Percentiles rank a stretch among this genome's conserved stretches.
Conservation (phyloP, 1,140 invertebrate genomes). For the Saxidomus purpurata region DNA sequence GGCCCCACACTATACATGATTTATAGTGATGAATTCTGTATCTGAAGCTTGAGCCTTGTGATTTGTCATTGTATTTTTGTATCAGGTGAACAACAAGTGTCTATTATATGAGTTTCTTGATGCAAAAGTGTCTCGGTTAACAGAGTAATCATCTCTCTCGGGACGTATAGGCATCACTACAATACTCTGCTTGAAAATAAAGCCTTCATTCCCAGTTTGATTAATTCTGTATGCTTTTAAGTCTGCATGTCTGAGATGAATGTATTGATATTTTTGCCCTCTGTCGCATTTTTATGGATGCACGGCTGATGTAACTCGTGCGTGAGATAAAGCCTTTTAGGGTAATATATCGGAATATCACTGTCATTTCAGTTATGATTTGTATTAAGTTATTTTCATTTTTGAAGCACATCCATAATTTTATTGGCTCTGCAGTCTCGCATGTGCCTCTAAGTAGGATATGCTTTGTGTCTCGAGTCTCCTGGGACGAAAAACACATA, state of each 20-base stretch:
- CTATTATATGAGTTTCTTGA: background rate
- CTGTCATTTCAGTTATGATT: no score
- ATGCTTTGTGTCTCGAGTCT: no score
- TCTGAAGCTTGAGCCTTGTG: no score
- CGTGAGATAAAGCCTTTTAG: background rate
- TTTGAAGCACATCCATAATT: no score
- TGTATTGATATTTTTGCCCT: conserved; percentile 17
- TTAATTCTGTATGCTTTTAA: conserved; percentile 1
- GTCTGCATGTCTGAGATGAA: background rate
- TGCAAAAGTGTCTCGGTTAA: background rate
- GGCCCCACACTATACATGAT: no score
- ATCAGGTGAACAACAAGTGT: background rate
- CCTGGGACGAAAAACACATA: no score
- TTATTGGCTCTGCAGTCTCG: no score
- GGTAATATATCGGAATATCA: no score
- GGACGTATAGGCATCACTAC: background rate
- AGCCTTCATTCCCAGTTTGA: background rate
- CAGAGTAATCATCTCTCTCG: background rate
- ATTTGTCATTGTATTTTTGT: no score
- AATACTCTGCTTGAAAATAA: background rate
- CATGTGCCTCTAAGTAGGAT: no score
- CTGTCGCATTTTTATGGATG: background rate
- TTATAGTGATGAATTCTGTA: no score
- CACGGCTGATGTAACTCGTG: background rate
- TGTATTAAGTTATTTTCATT: no score